A percentile compares a stretch with the other conserved stretches of the same genome.
Conservation (phyloP, 2,113 vertebrate species). For the Cacatua alba region DNA sequence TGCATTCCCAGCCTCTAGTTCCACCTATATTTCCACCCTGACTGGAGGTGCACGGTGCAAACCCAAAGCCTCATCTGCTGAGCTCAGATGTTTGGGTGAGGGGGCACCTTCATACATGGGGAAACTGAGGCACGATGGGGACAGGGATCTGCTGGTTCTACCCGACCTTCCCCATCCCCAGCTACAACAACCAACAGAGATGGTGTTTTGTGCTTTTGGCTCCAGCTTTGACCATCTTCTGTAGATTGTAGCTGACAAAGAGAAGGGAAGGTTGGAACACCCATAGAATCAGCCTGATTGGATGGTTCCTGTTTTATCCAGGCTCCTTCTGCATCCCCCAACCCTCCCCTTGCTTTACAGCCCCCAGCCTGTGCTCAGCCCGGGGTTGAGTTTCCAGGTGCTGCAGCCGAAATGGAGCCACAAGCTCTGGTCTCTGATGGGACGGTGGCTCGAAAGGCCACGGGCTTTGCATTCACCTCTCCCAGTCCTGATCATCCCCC, state of each 20-base stretch:
- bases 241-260: neutral
- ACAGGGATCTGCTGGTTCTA: neutral
- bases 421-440: neutral
- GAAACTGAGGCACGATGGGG: neutral
- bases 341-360: neutral
- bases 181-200: neutral
- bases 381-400: neutral
- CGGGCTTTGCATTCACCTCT: neutral
- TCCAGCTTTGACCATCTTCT: neutral
- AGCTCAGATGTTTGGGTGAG: neutral
- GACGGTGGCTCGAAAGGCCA: neutral
- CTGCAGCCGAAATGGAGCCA: neutral
- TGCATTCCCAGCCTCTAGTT: neutral
- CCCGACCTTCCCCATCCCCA: rapidly evolving
- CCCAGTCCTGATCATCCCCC: neutral
- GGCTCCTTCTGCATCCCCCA: neutral
- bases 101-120: rapidly evolving
- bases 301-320: neutral
- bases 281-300: neutral
- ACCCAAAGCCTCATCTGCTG: neutral
- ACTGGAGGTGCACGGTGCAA: rapidly evolving
- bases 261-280: neutral
- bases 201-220: neutral
- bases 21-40: neutral
- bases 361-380: neutral